A percentile compares a stretch with the other conserved stretches of the same genome.
Conservation (phyloP, 1,140 invertebrate species). For the honey bee (Apis mellifera) region Amel_HAv3.1 CM009945.2:5841501-5842000, state of each 20-base stretch:
- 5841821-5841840: not conserved
- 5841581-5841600: slow-evolving; percentile 54
- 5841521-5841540: not conserved
- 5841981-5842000: not conserved
- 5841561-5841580: slow-evolving; percentile 24
- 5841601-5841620: slow-evolving; percentile 75
- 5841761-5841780: slow-evolving; percentile 23
- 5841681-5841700: slow-evolving; percentile 34
- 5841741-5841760: slow-evolving; percentile 21
- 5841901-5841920: slow-evolving; percentile 8
- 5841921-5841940: not conserved
- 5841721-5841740: slow-evolving; percentile 51
- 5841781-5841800: slow-evolving; percentile 42
- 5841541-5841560: not conserved
- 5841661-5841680: slow-evolving; percentile 82
- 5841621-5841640: slow-evolving; percentile 81
- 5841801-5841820: slow-evolving; percentile 1
- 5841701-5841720: slow-evolving; percentile 40
- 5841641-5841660: slow-evolving; percentile 81
- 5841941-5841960: slow-evolving; percentile 5
- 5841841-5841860: slow-evolving; percentile 17
- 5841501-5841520: not conserved
- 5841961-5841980: slow-evolving; percentile 3
- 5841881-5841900: slow-evolving; percentile 3
- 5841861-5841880: slow-evolving; percentile 32